Conservation (phyloP, 2,797 vertebrate species). For the Channallabes apus region DNA sequence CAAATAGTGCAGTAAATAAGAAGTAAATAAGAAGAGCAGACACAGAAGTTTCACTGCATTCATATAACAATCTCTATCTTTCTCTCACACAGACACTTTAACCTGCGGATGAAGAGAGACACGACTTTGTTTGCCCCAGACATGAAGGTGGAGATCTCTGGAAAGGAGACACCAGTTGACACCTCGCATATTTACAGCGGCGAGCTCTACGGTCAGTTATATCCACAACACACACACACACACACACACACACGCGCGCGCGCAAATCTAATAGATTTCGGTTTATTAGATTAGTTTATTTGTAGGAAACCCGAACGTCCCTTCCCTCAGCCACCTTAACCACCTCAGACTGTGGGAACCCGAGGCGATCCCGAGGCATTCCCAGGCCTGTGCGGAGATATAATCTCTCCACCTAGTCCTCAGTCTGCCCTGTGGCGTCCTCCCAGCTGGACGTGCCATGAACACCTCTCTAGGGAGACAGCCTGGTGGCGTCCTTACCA, state of each 20-base stretch:
- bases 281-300: too few relatives aligned
- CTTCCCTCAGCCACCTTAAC: too few relatives aligned
- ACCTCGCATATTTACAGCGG: slow-evolving; percentile 97
- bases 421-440: too few relatives aligned
- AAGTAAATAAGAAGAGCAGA: background rate
- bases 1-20: background rate
- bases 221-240: slow-evolving; percentile 2
- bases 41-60: background rate
- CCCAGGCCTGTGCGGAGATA: too few relatives aligned
- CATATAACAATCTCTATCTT: background rate
- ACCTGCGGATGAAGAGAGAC: slow-evolving; percentile 91
- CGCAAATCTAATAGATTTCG: background rate
- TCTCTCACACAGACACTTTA: slow-evolving; percentile 81
- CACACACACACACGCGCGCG: slow-evolving; percentile 9
- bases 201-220: slow-evolving; percentile 86
- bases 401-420: too few relatives aligned
- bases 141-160: slow-evolving; percentile 85
- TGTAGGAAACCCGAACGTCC: too few relatives aligned
- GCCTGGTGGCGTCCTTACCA: too few relatives aligned
- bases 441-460: too few relatives aligned
- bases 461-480: too few relatives aligned
- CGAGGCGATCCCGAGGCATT: too few relatives aligned
- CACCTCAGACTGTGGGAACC: too few relatives aligned
- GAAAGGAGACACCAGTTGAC: slow-evolving; percentile 80
- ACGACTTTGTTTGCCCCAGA: slow-evolving; percentile 86